Percentiles rank a stretch among this genome's conserved stretches.
phyloP scores from a whole-genome alignment of 2,113 vertebrate species.

The Etheostoma spectabile region DNA sequence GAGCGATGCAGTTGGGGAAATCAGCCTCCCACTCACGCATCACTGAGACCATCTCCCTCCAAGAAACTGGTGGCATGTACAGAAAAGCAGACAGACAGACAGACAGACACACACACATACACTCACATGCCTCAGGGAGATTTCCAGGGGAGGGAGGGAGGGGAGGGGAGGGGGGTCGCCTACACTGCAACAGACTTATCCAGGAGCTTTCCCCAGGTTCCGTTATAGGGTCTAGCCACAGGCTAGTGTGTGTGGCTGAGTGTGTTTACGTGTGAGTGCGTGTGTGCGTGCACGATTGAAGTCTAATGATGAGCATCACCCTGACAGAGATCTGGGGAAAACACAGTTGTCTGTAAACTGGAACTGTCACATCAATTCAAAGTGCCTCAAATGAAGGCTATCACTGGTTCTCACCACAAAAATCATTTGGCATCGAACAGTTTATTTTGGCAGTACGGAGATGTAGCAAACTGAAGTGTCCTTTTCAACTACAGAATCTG shows the following conservation, averaged over 20 bases:
- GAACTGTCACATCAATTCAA: constrained; percentile 78
- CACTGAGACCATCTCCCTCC: constrained; percentile 77
- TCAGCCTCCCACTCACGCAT: constrained; percentile 80
- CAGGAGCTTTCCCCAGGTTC: constrained; percentile 67
- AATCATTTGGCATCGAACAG: constrained; percentile 66
- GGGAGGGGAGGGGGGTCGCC: constrained; percentile 33
- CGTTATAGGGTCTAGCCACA: constrained; percentile 70
- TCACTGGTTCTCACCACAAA: constrained; percentile 61
- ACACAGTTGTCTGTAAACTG: constrained; percentile 78
- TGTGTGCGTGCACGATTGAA: constrained; percentile 47
- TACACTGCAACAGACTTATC: constrained; percentile 69
- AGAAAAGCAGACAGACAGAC: constrained; percentile 63
- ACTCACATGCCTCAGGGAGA: constrained; percentile 51
- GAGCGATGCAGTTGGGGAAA: constrained; percentile 78
- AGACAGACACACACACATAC: constrained; percentile 36
- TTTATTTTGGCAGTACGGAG: constrained; percentile 63
- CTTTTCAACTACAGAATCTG: constrained; percentile 57
- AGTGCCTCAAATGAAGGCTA: constrained; percentile 68
- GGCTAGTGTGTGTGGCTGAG: constrained; percentile 48
- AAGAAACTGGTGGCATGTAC: constrained; percentile 76
- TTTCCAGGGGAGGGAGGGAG: constrained; percentile 44
- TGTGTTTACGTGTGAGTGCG: constrained; percentile 33
- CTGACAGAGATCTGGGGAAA: constrained; percentile 76
- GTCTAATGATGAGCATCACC: constrained; percentile 75
- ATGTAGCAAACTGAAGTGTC: constrained; percentile 54